These are phyloP conservation scores for Bilobella aurantiaca DNA, from an alignment of 1,140 invertebrate genomes.

Conservation along the genomic window DNA sequence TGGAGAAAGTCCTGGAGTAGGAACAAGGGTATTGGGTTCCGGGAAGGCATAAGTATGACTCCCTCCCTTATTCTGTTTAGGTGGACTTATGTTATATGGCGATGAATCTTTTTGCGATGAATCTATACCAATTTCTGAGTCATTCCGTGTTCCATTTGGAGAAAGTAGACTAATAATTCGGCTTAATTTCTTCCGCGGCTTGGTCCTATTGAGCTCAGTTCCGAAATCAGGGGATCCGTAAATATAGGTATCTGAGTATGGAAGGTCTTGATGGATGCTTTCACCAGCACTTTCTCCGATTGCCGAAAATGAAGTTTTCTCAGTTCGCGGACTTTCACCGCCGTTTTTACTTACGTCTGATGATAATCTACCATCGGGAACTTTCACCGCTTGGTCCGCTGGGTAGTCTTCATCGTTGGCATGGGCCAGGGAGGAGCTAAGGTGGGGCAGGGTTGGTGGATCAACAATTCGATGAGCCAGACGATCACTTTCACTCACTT, in stretches of 20 bases:
- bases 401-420: too few relatives aligned
- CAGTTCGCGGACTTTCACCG: too few relatives aligned
- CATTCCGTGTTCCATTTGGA: too few relatives aligned
- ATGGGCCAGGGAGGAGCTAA: not conserved
- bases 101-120: not conserved
- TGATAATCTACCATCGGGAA: not conserved
- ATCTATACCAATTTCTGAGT: not conserved
- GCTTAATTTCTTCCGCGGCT: slow-evolving; percentile 1
- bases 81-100: too few relatives aligned
- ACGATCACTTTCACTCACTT: slow-evolving; percentile 5
- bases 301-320: not conserved
- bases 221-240: not conserved
- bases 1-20: too few relatives aligned
- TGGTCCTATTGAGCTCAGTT: not conserved
- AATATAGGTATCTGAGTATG: not conserved
- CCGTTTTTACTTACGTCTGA: not conserved
- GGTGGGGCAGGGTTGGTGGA: not conserved
- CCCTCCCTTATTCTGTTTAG: too few relatives aligned
- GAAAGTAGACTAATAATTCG: slow-evolving; percentile 3
- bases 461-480: too few relatives aligned
- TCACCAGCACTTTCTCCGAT: not conserved
- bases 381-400: slow-evolving; percentile 8
- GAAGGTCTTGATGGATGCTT: not conserved
- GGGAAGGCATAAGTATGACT: too few relatives aligned
- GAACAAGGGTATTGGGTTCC: too few relatives aligned